A percentile compares a stretch with the other conserved stretches of the same genome.
phyloP scores from a whole-genome alignment of 2,888 invertebrate species.

The Pachliopta kotzebuea region DNA sequence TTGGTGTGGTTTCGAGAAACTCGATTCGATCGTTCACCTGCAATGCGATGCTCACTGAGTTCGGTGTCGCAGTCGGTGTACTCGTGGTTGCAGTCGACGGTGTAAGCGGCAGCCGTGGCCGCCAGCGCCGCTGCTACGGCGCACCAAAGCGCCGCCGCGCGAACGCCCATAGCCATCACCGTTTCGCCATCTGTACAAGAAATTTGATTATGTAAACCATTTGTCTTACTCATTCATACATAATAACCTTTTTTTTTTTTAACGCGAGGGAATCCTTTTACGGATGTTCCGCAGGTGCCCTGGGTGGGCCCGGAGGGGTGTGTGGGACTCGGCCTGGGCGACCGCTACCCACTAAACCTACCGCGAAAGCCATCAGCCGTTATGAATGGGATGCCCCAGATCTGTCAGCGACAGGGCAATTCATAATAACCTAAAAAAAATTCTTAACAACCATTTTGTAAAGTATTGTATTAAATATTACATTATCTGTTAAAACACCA shows the following conservation, averaged over 20 bases:
- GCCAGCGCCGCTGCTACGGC: constrained; percentile 45
- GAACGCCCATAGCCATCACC: constrained; percentile 43
- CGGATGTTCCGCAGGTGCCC: too few relatives aligned
- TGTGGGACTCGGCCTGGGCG: too few relatives aligned
- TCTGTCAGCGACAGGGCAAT: too few relatives aligned
- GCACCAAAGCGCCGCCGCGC: constrained; percentile 60
- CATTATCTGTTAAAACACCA: neutral
- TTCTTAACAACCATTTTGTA: neutral
- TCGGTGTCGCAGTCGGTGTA: constrained; percentile 73
- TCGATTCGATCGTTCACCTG: constrained; percentile 14
- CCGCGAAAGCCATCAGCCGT: too few relatives aligned
- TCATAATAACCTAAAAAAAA: too few relatives aligned
- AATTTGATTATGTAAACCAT: too few relatives aligned
- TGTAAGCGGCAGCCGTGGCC: constrained; percentile 54
- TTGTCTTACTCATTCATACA: too few relatives aligned
- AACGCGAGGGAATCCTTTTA: too few relatives aligned
- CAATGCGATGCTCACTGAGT: constrained; percentile 51
- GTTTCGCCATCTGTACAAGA: constrained; percentile 48
- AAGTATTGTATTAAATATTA: neutral
- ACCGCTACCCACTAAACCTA: too few relatives aligned
- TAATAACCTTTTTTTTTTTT: too few relatives aligned
- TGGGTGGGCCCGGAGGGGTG: too few relatives aligned
- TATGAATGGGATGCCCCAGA: too few relatives aligned
- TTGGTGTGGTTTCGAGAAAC: constrained; percentile 12
- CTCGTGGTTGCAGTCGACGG: constrained; percentile 75